Evolutionary conservation across 2,113 vertebrate species (phyloP).

Genomic region (Myotis brandtii): DNA sequence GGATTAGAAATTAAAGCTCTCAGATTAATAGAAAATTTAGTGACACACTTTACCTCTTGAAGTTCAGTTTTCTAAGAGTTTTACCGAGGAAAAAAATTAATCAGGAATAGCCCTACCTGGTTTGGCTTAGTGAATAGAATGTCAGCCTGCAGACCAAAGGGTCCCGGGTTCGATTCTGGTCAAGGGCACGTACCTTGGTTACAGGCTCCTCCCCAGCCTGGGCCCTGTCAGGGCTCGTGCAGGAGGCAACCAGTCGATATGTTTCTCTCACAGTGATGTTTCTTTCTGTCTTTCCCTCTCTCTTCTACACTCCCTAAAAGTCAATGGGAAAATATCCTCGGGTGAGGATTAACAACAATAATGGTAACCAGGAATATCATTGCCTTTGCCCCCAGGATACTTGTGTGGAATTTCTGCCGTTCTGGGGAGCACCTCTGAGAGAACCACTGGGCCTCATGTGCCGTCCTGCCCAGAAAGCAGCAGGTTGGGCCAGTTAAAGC

Average conservation of each 20-base stretch:
- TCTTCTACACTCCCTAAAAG: too few species aligned
- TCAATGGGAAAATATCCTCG: too few species aligned
- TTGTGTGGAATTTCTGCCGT: background rate
- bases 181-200: too few species aligned
- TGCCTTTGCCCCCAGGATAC: background rate
- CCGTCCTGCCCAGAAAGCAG: background rate
- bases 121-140: too few species aligned
- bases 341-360: too few species aligned
- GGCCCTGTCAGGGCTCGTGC: too few species aligned
- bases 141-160: too few species aligned
- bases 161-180: too few species aligned
- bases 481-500: background rate
- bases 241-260: too few species aligned
- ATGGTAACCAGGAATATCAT: background rate
- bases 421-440: background rate
- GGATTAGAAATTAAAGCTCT: background rate
- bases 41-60: background rate
- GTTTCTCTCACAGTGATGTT: too few species aligned
- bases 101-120: background rate
- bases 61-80: background rate
- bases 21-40: background rate
- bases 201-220: too few species aligned
- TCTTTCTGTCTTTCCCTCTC: too few species aligned
- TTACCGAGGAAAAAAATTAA: background rate
- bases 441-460: background rate